phyloP scores from a whole-genome alignment of 2,113 vertebrate species.

The Orthonyx spaldingii region DNA sequence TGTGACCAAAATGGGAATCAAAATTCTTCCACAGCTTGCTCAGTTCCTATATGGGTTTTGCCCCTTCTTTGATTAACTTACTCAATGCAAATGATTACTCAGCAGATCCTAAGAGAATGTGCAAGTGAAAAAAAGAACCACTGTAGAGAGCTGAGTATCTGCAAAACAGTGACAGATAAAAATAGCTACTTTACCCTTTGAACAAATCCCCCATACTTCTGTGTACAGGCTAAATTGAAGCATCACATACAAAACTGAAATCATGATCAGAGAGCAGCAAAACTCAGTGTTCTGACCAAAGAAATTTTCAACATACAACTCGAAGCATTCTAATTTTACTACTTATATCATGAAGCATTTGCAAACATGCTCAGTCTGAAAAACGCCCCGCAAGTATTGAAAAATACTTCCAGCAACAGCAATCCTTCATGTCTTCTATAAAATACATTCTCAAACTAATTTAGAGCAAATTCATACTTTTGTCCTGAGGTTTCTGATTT shows the following conservation, averaged over 20 bases:
- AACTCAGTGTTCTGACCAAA: not conserved
- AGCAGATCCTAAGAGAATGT: not conserved
- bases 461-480: not conserved
- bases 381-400: not conserved
- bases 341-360: not conserved
- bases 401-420: not conserved
- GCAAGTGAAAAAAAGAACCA: not conserved
- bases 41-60: not conserved
- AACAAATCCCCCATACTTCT: not conserved
- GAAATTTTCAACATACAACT: not conserved
- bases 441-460: not conserved
- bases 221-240: not conserved
- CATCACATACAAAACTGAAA: not conserved
- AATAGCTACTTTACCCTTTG: not conserved
- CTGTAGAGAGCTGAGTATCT: not conserved
- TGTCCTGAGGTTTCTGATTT: not conserved
- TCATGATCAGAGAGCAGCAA: not conserved
- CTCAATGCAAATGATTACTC: not conserved
- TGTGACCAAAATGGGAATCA: not conserved
- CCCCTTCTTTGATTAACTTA: not conserved
- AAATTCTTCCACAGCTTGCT: not conserved
- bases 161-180: not conserved
- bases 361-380: not conserved
- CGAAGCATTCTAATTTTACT: not conserved
- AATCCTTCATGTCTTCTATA: not conserved